A percentile compares a stretch with the other conserved stretches of the same genome.
phyloP scores from a whole-genome alignment of 2,113 vertebrate genomes.

The Andinoacara biseriatus region DNA sequence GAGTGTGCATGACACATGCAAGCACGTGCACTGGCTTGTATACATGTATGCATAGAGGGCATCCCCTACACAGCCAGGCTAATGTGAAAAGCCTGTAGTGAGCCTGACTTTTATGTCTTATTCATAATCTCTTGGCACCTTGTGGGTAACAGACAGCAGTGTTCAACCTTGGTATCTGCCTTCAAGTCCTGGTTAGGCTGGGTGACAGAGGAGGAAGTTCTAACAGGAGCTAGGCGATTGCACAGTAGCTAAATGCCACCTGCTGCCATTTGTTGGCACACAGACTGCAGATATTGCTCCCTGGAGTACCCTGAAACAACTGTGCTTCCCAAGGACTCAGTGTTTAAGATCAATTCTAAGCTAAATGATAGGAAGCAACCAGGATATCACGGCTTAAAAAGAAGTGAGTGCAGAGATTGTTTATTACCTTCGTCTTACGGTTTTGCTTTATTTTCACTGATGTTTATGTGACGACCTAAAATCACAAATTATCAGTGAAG shows the following conservation, averaged over 20 bases:
- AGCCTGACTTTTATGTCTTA: slow-evolving; percentile 90
- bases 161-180: slow-evolving; percentile 84
- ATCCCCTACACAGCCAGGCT: slow-evolving; percentile 64
- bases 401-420: neutral
- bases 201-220: slow-evolving; percentile 64
- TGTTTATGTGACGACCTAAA: neutral
- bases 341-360: slow-evolving; percentile 18
- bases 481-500: neutral
- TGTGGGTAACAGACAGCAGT: slow-evolving; percentile 85
- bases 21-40: slow-evolving; percentile 29
- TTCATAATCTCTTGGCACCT: slow-evolving; percentile 88
- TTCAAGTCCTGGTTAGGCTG: slow-evolving; percentile 76
- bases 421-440: neutral
- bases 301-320: slow-evolving; percentile 30
- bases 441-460: neutral
- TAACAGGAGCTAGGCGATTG: slow-evolving; percentile 71
- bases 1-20: neutral
- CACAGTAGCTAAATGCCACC: slow-evolving; percentile 79
- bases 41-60: slow-evolving; percentile 50
- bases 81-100: slow-evolving; percentile 89
- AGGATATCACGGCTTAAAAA: neutral
- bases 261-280: slow-evolving; percentile 84
- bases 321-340: slow-evolving; percentile 2
- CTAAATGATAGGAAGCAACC: slow-evolving; percentile 1
- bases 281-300: slow-evolving; percentile 84